Evolutionary conservation across 2,797 vertebrate species (phyloP).

Genomic region (Coregonus sp.): DNA sequence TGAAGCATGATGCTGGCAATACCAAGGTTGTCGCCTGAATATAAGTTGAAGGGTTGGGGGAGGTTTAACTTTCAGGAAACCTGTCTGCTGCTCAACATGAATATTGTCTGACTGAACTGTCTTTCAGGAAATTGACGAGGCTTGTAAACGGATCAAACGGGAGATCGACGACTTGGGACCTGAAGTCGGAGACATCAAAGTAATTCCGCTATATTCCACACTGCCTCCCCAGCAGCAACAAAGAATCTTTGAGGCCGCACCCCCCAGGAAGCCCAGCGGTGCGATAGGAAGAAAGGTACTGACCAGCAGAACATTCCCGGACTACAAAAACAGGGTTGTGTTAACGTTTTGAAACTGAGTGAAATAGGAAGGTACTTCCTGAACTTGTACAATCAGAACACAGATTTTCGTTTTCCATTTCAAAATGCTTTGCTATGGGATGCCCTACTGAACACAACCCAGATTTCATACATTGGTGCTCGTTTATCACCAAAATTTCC

Average conservation of each 20-base stretch:
- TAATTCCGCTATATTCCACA: constrained; percentile 89
- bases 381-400: not conserved
- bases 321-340: not conserved
- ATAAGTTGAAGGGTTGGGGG: not conserved
- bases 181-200: constrained; percentile 90
- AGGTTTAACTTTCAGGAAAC: not conserved
- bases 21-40: not conserved
- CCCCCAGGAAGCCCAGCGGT: constrained; percentile 85
- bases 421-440: not conserved
- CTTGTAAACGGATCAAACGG: constrained; percentile 89
- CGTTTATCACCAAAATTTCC: not conserved
- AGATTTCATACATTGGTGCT: not conserved
- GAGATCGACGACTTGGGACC: constrained; percentile 89
- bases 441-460: not conserved
- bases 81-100: not conserved
- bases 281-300: constrained; percentile 88
- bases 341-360: not conserved
- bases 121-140: constrained; percentile 87
- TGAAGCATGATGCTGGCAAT: not conserved
- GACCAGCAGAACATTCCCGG: not conserved
- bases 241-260: constrained; percentile 88
- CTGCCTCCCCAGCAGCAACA: constrained; percentile 89
- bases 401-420: not conserved
- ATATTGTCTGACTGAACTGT: constrained; percentile 11
- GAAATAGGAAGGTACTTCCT: not conserved